phyloP scores from a whole-genome alignment of 2,797 vertebrate species.

The Premnoplex brunnescens region DNA sequence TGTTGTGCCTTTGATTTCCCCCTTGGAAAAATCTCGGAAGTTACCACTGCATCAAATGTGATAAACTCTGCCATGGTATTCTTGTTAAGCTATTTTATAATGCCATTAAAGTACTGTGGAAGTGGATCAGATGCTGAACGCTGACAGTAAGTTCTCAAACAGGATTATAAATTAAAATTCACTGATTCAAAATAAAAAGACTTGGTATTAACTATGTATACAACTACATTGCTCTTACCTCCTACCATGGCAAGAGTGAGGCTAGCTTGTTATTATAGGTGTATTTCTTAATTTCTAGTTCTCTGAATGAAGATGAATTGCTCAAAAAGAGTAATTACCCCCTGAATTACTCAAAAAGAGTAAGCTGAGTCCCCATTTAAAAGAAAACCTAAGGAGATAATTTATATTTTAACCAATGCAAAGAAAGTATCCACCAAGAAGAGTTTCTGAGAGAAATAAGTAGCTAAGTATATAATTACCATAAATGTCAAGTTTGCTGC shows the following conservation, averaged over 20 bases:
- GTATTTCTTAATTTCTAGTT: neutral
- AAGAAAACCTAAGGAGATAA: neutral
- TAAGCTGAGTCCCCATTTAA: neutral
- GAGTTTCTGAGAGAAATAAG: neutral
- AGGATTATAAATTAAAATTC: neutral
- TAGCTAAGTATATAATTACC: neutral
- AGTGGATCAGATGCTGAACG: neutral
- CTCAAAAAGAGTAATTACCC: neutral
- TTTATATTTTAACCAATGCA: neutral
- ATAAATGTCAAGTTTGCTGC: neutral
- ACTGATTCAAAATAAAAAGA: neutral
- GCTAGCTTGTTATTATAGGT: neutral
- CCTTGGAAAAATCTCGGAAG: neutral
- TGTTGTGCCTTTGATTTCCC: neutral
- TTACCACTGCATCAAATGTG: neutral
- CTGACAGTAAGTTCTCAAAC: neutral
- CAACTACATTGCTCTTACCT: neutral
- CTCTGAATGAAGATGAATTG: neutral
- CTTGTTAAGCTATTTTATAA: neutral
- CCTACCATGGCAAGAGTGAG: neutral
- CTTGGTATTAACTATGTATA: neutral
- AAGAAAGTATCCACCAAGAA: neutral
- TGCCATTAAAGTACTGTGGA: neutral
- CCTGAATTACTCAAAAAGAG: neutral
- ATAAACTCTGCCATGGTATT: neutral